Base-by-base conservation (phyloP, 2,113 vertebrate species). In the Lota lota region DNA sequence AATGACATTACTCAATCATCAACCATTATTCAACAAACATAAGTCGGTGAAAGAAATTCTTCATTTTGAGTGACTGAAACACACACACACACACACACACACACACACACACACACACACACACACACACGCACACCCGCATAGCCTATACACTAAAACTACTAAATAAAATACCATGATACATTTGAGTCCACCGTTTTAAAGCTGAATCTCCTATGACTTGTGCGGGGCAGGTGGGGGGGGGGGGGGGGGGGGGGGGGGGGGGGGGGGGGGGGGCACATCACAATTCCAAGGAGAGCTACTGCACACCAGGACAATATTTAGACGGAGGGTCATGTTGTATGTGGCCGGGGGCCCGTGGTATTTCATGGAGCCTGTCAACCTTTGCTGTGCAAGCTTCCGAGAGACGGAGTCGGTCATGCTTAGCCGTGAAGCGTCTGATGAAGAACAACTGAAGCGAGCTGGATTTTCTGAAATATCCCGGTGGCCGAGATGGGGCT, bases 391-490 rank as follows among this genome's bases (percentile, higher is more conserved):
- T 22, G 47, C 53, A 73, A 54, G 73, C 71, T 70, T 80, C 78
- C 8, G 40, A 77, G 64, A 79, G 56, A 61, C 68, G 73, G 68
- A 82, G 63, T 70, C 68, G 78, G 77, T 54, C 67, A 22, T 24
- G 68, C 74, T 64, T 22, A 56, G 64, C 64, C 73, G 69, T 68
- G 58, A 71, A 74, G 78, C 76, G 69, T 79, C 60, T 83, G 83
- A 85, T 79, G 75, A 83, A 78, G 75, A 85, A 50, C 68, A 84
- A 73, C 70, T 69, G 71, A 24, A 77, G 64, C 72, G 64, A 80
- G 69, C 79, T 60, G 73, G 72, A 83, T 78, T 79, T 82, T 79
- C 62, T 74, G 82, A 74, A 75, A 83, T 82, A 76, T 76, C 68
- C 63, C 40, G 20, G 16, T 36, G 50, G 36, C 63, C 68, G 65